Evolutionary conservation across 2,797 vertebrate species (phyloP).

Genomic region (Pangasius macronema): DNA sequence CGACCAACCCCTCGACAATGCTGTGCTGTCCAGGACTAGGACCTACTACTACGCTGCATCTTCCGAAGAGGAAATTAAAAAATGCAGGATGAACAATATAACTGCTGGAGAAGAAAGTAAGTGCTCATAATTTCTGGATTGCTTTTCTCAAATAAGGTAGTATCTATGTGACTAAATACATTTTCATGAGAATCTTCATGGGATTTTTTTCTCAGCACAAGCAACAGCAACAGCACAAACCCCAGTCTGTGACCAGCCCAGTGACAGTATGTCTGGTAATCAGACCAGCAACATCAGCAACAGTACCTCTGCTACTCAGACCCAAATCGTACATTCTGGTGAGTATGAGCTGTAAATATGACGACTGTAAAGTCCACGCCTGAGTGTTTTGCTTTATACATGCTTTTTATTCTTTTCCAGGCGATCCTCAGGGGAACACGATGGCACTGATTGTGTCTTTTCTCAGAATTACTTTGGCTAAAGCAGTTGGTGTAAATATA

Average conservation of each 20-base stretch:
- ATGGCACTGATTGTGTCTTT: slow-evolving; percentile 61
- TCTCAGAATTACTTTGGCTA: slow-evolving; percentile 66
- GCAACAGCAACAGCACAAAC: fast-evolving
- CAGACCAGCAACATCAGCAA: too few species aligned
- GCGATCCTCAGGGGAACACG: slow-evolving; percentile 56
- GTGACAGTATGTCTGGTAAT: background rate
- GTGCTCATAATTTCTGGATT: background rate
- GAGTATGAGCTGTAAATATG: background rate
- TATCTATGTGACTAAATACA: background rate
- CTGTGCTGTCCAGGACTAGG: background rate
- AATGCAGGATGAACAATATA: background rate
- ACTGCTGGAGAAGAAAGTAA: background rate
- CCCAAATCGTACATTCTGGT: background rate
- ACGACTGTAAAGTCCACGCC: background rate
- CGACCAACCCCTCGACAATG: fast-evolving
- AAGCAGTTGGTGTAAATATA: slow-evolving; percentile 65
- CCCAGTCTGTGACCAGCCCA: fast-evolving
- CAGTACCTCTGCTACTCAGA: fast-evolving
- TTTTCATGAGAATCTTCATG: background rate
- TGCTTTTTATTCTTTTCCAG: slow-evolving; percentile 42
- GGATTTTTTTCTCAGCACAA: background rate
- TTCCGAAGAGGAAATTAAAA: background rate
- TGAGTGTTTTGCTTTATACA: background rate
- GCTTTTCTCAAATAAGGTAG: background rate
- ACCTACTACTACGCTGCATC: slow-evolving; percentile 55